Base-by-base conservation (phyloP, 2,888 invertebrate genomes). In the Drosophila atripex region DNA sequence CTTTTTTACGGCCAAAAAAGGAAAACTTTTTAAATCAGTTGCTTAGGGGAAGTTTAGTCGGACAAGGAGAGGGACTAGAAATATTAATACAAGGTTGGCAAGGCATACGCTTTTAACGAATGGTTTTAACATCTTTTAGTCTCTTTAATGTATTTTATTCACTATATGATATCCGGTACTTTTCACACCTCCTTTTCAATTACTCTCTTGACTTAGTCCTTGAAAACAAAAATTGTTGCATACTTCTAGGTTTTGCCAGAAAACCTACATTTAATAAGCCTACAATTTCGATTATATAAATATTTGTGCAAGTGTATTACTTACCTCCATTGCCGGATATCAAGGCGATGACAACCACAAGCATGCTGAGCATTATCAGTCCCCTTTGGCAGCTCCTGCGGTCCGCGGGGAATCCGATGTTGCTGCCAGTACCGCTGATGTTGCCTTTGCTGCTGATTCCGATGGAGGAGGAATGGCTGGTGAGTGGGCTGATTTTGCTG, bases 301-400 rank as follows among this genome's bases (percentile, higher is more conserved):
- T 11, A 41, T 16, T 16, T 39, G 8, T n/a, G 39, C 18, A 4
- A 18, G 65, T 55, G 54, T 11, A 23, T 0, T 2, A 66, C 89
- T 90, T 54, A 90, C 90, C 90, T 77, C 86, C 83, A 77, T 89
- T 90, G 75, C 89, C 89, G 71, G 91, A 88, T 84, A 91, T 80
- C 71, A 89, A 76, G 75, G 86, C 78, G 57, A 89, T 77, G 76
- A 89, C 70, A 76, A 90, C 86, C 71, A 89, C 79, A 43, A 90
- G 73, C 88, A 90, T 88, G 73, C 88, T 89, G 76, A 90, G 77
- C 89, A 90, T 90, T 76, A 80, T 87, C 76, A 85, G 73, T 38
- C 78, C 38, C 1, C 78, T 71, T 28, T 64, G 87, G 68, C 76
- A 71, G 54, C 82, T 55, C 64, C 73, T 65, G 75, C 64, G 58